These are phyloP conservation scores for Dasysyrphus tricinctus DNA, from an alignment of 2,888 invertebrate species.

Conservation along the genomic window DNA sequence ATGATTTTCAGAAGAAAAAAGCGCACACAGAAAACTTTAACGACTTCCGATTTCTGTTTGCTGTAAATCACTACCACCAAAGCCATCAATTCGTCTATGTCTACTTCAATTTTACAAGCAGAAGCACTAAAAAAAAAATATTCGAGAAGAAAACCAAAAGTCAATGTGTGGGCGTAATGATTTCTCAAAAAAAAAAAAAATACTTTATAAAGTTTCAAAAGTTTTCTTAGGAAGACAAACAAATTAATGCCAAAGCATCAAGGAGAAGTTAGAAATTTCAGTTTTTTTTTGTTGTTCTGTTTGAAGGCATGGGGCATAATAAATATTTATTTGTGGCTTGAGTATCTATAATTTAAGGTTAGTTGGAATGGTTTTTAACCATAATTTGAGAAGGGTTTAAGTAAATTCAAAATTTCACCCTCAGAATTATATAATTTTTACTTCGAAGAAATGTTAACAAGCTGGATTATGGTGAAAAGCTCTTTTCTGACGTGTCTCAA, in stretches of 20 bases:
- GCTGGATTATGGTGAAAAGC: too few species aligned
- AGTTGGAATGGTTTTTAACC: too few species aligned
- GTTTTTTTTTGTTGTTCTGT: neutral
- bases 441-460: too few species aligned
- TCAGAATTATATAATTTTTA: too few species aligned
- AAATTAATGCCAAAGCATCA: slow-evolving; percentile 51
- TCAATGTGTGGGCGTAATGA: slow-evolving; percentile 13
- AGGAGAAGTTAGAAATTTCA: slow-evolving; percentile 5
- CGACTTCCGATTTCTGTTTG: slow-evolving; percentile 42
- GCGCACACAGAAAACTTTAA: slow-evolving; percentile 26
- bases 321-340: neutral
- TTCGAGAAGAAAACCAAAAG: slow-evolving; percentile 9
- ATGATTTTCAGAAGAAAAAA: slow-evolving; percentile 18
- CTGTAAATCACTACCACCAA: slow-evolving; percentile 49
- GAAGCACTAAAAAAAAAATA: neutral
- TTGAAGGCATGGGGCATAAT: neutral
- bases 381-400: too few species aligned
- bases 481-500: too few species aligned
- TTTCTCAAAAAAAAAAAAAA: neutral
- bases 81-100: slow-evolving; percentile 60
- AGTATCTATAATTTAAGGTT: neutral
- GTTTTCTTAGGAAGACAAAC: slow-evolving; percentile 40
- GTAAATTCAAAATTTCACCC: too few species aligned
- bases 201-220: neutral
- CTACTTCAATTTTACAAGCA: slow-evolving; percentile 17